phyloP scores from a whole-genome alignment of 1,140 invertebrate species.

The Bilobella aurantiaca region DNA sequence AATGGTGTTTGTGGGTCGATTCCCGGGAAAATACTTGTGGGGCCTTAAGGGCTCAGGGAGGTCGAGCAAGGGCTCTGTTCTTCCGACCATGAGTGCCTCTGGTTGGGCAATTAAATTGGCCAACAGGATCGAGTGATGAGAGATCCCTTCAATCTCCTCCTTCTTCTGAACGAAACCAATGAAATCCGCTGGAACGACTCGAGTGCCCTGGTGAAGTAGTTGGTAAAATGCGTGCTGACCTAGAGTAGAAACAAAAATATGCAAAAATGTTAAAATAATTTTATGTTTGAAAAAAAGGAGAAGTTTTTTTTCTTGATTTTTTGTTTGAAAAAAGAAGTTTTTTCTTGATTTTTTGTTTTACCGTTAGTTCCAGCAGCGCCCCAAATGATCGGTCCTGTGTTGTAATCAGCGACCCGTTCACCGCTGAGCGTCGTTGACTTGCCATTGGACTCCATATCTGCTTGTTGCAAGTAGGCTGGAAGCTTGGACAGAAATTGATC shows the following conservation, averaged over 20 bases:
- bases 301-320: not conserved
- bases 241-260: too few species aligned
- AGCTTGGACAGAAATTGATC: conserved; percentile 98
- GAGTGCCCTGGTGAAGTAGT: conserved; percentile 80
- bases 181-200: conserved; percentile 70
- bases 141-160: conserved; percentile 32
- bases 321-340: not conserved
- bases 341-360: not conserved
- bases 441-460: conserved; percentile 99
- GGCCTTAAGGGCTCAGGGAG: conserved; percentile 54
- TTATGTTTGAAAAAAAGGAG: not conserved
- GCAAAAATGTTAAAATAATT: not conserved
- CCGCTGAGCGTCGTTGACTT: conserved; percentile 59
- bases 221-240: conserved; percentile 99
- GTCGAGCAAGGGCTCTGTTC: conserved; percentile 44
- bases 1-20: conserved; percentile 94
- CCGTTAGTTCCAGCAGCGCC: conserved; percentile 93
- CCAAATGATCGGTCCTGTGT: conserved; percentile 77
- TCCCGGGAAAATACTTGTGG: conserved; percentile 95
- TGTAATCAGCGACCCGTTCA: conserved; percentile 21
- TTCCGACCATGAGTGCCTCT: conserved; percentile 90
- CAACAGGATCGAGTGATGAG: conserved; percentile 76
- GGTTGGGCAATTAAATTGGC: conserved; percentile 98
- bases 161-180: conserved; percentile 31
- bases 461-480: conserved; percentile 99